These are phyloP conservation scores for Emys orbicularis DNA, from an alignment of 2,797 vertebrate species.

Conservation along the genomic window DNA sequence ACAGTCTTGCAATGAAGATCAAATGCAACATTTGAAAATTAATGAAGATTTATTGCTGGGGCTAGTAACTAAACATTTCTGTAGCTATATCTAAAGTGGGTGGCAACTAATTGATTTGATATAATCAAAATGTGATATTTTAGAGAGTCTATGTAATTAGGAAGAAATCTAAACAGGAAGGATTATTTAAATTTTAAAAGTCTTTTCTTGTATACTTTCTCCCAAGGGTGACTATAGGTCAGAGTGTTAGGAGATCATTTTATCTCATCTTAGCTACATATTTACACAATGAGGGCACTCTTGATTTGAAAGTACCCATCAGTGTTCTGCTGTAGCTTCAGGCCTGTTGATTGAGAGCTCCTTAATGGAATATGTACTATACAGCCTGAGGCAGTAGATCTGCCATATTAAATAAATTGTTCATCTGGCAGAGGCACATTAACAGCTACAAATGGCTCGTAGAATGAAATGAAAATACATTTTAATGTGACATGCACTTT, in stretches of 20 bases:
- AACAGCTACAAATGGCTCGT: rapidly evolving
- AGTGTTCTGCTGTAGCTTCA: rapidly evolving
- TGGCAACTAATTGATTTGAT: background rate
- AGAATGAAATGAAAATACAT: background rate
- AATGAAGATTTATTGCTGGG: background rate
- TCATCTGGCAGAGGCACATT: background rate
- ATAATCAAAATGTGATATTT: background rate
- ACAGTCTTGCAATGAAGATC: background rate
- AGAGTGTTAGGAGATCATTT: rapidly evolving
- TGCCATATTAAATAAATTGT: rapidly evolving
- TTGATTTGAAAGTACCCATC: too few species aligned
- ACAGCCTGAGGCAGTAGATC: rapidly evolving
- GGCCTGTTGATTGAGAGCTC: rapidly evolving
- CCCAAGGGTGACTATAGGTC: background rate
- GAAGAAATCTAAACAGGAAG: background rate
- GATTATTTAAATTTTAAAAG: background rate
- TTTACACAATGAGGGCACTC: rapidly evolving
- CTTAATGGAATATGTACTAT: rapidly evolving
- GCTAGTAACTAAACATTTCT: background rate
- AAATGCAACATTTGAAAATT: background rate
- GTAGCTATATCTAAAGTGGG: background rate
- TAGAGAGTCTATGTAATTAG: background rate
- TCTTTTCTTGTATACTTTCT: background rate
- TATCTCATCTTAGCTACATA: rapidly evolving
- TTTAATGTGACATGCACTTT: background rate